Evolutionary conservation across 2,113 vertebrate species (phyloP).

Genomic region (Romanogobio albipinnatus): DNA sequence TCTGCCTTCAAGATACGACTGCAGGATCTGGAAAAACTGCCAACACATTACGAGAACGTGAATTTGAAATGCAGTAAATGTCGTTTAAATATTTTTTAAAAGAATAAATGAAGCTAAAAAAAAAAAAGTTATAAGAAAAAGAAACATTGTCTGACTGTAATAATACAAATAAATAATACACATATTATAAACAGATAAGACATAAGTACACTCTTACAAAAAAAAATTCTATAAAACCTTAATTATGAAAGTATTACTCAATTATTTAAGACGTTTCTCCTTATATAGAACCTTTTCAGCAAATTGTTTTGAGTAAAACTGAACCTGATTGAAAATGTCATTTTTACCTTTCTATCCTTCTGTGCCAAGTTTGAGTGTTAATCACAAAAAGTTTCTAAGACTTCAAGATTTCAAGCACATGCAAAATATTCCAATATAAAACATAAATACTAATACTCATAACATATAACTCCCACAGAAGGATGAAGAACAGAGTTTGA

Average conservation of each 20-base stretch:
- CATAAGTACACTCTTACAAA: background rate
- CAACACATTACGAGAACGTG: background rate
- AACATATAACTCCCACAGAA: background rate
- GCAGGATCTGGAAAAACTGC: conserved; percentile 66
- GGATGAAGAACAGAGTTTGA: background rate
- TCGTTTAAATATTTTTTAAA: background rate
- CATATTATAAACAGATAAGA: background rate
- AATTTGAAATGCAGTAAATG: background rate
- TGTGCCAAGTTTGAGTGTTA: background rate
- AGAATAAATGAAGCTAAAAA: background rate
- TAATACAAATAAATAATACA: background rate
- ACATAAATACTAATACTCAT: background rate
- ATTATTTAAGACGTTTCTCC: too few species aligned
- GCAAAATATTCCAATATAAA: background rate
- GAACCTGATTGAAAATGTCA: background rate
- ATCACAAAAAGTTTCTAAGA: background rate
- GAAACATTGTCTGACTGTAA: too few species aligned
- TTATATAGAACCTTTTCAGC: too few species aligned
- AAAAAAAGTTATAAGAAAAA: too few species aligned
- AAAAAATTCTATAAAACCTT: too few species aligned
- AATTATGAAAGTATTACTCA: too few species aligned
- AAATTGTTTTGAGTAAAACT: too few species aligned
- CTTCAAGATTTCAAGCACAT: background rate
- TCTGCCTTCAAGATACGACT: conserved; percentile 63
- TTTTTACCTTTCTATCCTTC: background rate